phyloP scores from a whole-genome alignment of 1,140 invertebrate species.

The Dreissena polymorpha region DNA sequence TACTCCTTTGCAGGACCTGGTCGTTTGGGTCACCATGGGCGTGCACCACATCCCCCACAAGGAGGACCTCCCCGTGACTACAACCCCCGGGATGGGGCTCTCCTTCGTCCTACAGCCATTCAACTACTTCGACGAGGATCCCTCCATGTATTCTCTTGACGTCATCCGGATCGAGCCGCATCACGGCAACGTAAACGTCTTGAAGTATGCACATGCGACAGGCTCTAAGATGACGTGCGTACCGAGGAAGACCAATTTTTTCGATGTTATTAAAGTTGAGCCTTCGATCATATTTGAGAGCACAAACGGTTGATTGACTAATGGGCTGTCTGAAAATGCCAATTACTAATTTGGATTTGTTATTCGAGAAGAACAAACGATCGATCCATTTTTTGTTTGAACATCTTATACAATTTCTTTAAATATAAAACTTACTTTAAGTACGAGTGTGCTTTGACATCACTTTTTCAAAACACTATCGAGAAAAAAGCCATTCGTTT shows the following conservation, averaged over 20 bases:
- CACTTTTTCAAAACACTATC: no score
- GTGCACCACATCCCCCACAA: constrained; percentile 68
- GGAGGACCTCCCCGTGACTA: constrained; percentile 67
- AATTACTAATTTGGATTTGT: no score
- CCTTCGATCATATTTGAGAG: neutral
- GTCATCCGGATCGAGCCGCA: constrained; percentile 34
- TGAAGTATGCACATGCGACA: neutral
- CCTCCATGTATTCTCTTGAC: constrained; percentile 59
- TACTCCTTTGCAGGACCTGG: constrained; percentile 62
- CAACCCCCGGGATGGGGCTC: constrained; percentile 61
- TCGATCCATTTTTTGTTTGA: no score
- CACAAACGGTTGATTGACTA: neutral
- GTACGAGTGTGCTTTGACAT: no score
- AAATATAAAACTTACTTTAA: no score
- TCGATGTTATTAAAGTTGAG: neutral
- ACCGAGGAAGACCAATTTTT: neutral
- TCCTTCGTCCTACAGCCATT: constrained; percentile 66
- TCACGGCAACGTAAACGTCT: neutral
- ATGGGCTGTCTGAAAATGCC: no score
- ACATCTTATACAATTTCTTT: no score
- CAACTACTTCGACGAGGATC: constrained; percentile 70
- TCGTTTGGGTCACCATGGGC: constrained; percentile 70
- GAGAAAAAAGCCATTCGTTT: no score
- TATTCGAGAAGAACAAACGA: no score
- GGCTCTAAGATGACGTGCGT: neutral